Conservation (phyloP, 2,113 vertebrate genomes). For the Dromas ardeola region DNA sequence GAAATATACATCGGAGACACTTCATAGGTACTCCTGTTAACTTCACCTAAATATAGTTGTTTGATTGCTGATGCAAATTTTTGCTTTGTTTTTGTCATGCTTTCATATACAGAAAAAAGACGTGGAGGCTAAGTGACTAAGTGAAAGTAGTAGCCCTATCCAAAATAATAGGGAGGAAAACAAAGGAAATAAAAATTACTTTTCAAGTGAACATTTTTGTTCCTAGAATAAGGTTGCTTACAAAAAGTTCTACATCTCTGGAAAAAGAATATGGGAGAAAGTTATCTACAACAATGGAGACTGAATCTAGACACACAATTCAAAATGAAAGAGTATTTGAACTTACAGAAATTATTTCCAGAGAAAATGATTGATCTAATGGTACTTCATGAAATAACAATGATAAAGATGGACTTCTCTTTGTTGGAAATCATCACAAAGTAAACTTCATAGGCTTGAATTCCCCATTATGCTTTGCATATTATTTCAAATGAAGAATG, state of each 20-base stretch:
- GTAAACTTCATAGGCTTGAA: neutral
- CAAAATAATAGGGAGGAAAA: neutral
- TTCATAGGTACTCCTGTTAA: neutral
- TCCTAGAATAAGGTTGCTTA: neutral
- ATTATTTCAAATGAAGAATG: neutral
- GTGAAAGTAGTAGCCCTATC: neutral
- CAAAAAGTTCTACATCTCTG: neutral
- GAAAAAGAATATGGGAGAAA: neutral
- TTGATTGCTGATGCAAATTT: neutral
- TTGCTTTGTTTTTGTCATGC: neutral
- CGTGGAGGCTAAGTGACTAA: neutral
- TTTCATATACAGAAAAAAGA: neutral
- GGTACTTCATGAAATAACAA: neutral
- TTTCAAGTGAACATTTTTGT: neutral
- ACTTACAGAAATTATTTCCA: neutral
- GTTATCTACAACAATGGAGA: neutral
- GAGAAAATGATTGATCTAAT: neutral
- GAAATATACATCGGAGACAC: neutral
- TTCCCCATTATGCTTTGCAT: neutral
- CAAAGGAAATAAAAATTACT: neutral
- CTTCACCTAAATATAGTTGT: neutral
- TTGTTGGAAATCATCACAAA: neutral
- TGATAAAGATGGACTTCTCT: neutral
- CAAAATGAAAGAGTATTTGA: neutral
- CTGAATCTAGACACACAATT: neutral